A percentile compares a stretch with the other conserved stretches of the same genome.
Evolutionary conservation across 2,888 invertebrate species (phyloP).

Genomic region (Kryphioiulus occultus): DNA sequence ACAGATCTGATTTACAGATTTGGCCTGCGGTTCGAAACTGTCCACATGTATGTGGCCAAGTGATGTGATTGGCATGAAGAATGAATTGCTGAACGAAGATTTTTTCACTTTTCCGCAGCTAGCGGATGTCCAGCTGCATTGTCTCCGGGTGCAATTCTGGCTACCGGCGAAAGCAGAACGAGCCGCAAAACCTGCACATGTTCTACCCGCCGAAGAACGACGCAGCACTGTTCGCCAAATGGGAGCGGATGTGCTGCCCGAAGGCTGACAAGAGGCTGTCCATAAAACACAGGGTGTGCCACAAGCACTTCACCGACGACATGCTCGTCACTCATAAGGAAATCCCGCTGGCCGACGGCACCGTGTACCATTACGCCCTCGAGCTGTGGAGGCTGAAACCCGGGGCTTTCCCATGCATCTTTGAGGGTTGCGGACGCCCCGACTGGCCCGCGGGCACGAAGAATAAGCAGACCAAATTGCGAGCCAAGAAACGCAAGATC

Average conservation of each 20-base stretch:
- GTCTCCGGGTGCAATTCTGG: not conserved
- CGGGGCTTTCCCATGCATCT: not conserved
- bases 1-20: no score
- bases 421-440: not conserved
- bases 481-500: not conserved
- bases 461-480: not conserved
- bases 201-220: constrained; percentile 10
- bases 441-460: not conserved
- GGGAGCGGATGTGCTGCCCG: not conserved
- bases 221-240: not conserved
- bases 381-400: not conserved
- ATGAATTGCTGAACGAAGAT: not conserved
- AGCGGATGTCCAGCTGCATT: not conserved
- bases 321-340: not conserved
- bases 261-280: not conserved
- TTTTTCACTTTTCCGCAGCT: not conserved
- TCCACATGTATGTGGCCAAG: no score
- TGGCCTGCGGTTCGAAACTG: no score
- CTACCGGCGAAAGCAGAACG: not conserved
- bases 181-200: not conserved
- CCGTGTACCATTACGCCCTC: not conserved
- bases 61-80: no score
- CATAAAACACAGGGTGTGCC: not conserved
- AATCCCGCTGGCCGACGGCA: not conserved
- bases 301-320: constrained; percentile 10